Evolutionary conservation across 2,113 vertebrate genomes (phyloP).

Genomic region (Vicugna pacos): DNA sequence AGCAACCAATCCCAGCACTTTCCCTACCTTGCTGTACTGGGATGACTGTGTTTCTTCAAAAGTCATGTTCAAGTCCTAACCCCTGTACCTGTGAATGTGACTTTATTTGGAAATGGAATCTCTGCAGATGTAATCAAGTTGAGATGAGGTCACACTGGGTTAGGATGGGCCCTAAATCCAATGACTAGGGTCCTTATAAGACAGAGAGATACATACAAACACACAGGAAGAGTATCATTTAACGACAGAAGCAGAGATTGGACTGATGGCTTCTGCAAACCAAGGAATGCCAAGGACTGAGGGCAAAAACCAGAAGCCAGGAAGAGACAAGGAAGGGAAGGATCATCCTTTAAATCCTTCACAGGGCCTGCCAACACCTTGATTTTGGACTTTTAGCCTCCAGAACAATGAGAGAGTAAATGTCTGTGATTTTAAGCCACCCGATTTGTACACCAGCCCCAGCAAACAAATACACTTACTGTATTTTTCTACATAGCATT

Average conservation of each 20-base stretch:
- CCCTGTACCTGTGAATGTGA: neutral
- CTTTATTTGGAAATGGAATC: neutral
- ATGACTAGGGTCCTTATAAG: neutral
- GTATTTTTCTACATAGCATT: neutral
- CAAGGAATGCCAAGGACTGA: neutral
- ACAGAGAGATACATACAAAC: neutral
- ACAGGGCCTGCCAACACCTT: neutral
- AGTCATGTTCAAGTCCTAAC: neutral
- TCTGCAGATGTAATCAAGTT: neutral
- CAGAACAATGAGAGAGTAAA: neutral
- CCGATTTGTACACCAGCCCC: neutral
- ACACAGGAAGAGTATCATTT: neutral
- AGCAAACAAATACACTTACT: neutral
- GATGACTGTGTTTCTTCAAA: neutral
- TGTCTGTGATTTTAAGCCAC: constrained; percentile 8
- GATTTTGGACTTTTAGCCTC: neutral
- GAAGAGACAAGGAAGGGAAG: neutral
- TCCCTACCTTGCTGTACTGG: neutral
- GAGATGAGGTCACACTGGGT: neutral
- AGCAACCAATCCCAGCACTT: neutral
- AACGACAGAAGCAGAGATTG: neutral
- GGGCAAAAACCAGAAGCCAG: neutral
- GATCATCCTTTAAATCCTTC: neutral
- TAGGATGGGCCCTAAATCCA: neutral
- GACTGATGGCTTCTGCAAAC: neutral